phyloP scores from a whole-genome alignment of 2,888 invertebrate genomes.

The Magallana nippona region DNA sequence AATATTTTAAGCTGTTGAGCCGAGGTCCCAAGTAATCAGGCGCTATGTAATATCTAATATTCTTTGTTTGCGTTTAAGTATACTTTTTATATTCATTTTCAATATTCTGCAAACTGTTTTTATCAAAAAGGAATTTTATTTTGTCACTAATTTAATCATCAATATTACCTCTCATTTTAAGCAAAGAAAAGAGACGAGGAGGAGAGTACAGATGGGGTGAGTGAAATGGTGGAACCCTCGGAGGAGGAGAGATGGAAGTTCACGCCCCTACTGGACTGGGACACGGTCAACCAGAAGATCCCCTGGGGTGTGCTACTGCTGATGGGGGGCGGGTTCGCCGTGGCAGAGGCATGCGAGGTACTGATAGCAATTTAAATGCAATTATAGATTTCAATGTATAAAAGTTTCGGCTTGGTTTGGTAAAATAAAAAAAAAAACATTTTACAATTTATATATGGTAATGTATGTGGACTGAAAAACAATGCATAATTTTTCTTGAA shows the following conservation, averaged over 20 bases:
- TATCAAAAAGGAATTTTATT: neutral
- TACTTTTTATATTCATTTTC: no score
- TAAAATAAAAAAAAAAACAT: no score
- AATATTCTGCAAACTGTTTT: no score
- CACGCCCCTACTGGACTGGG: slow-evolving; percentile 47
- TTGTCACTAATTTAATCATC: neutral
- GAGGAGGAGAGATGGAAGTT: slow-evolving; percentile 6
- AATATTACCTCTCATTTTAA: neutral
- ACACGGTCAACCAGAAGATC: slow-evolving; percentile 46
- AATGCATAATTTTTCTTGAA: no score
- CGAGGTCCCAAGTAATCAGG: no score
- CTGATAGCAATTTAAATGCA: neutral
- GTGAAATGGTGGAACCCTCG: neutral
- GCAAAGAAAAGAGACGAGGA: neutral
- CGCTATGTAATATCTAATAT: no score
- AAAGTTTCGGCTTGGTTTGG: no score
- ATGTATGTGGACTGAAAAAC: no score
- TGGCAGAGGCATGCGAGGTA: slow-evolving; percentile 90
- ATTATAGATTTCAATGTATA: no score
- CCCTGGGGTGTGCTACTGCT: slow-evolving; percentile 50
- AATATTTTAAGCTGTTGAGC: no score
- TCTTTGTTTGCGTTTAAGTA: no score
- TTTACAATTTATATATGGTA: no score
- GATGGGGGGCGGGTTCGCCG: slow-evolving; percentile 89
- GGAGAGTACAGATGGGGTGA: neutral